Evolutionary conservation across 2,888 invertebrate species (phyloP), one percentile per base, ranked within the genome.

Genomic region (Nomada goodeniana): DNA sequence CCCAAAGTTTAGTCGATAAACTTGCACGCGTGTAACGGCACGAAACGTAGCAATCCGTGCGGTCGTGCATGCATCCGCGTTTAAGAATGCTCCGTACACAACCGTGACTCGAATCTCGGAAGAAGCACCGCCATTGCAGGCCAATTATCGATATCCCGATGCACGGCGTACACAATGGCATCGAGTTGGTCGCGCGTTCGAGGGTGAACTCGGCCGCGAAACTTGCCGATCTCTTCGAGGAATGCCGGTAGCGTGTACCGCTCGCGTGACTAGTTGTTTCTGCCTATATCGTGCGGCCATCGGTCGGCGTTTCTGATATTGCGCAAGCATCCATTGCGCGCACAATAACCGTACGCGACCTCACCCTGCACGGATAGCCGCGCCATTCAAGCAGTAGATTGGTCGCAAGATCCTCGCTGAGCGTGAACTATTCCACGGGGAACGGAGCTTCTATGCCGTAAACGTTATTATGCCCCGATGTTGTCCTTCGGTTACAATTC

Each of bases 201-300:
- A 82, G 80, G 80, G 70, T 80, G 72, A 80, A 55, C 76, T 44
- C 60, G 57, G 65, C 77, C 69, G 69, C 83, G 71, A 78, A 75
- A 78, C 82, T 70, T 68, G 47, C 67, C 85, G 82, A 80, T 87
- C 86, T 82, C 76, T 83, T 77, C 73, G 83, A 72, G 84, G 88
- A 82, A 86, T 88, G 88, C 82, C 82, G 87, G 78, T 87, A 47
- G 87, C 88, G 87, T 88, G 88, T 88, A 79, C 73, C 47, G 76
- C 80, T 88, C 87, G 88, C 88, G 88, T 88, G 88, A 88, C 88
- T 83, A 86, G 88, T 86, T 15, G 47, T 47, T 87, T 86, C 84
- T 76, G 53, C 76, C 76, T 87, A 88, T 87, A 88, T 88, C 88
- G 77, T 83, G 67, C 86, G 61, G 76, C 83, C 87, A 88, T 88